phyloP scores from a whole-genome alignment of 2,797 vertebrate species.

The Microctenopoma steveboyesi region DNA sequence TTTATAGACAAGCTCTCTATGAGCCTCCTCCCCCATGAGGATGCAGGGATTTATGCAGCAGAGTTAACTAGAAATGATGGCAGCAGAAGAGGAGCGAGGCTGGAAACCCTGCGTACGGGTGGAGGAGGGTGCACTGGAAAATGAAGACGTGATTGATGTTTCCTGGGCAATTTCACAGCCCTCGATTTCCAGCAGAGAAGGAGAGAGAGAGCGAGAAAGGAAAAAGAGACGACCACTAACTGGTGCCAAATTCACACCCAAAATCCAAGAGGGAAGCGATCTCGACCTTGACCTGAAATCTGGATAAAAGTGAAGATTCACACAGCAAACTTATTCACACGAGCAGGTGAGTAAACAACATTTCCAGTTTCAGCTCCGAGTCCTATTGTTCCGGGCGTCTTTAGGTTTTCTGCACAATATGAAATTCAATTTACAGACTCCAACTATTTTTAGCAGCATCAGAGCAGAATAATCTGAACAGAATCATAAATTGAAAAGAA shows the following conservation, averaged over 20 bases:
- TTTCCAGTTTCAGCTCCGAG: neutral
- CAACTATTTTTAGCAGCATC: too few species aligned
- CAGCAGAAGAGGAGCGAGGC: slow-evolving; percentile 26
- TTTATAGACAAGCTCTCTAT: slow-evolving; percentile 41
- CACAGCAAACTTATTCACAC: neutral
- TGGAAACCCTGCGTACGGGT: slow-evolving; percentile 1
- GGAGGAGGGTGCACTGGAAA: slow-evolving; percentile 26
- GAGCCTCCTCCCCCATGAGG: slow-evolving; percentile 44
- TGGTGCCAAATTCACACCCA: slow-evolving; percentile 6
- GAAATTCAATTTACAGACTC: neutral
- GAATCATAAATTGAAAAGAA: too few species aligned
- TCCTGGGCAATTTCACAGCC: slow-evolving; percentile 71
- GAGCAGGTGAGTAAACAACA: neutral
- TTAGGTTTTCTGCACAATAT: neutral
- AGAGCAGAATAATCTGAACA: too few species aligned
- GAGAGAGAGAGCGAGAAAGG: slow-evolving; percentile 17
- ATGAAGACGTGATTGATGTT: slow-evolving; percentile 69
- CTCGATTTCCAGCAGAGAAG: slow-evolving; percentile 56
- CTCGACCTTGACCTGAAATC: slow-evolving; percentile 10
- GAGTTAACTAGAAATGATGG: slow-evolving; percentile 37
- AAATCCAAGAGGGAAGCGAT: slow-evolving; percentile 25
- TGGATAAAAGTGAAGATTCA: slow-evolving; percentile 2
- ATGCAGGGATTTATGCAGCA: slow-evolving; percentile 45
- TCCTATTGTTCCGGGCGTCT: neutral
- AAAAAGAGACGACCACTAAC: slow-evolving; percentile 13